A percentile compares a stretch with the other conserved stretches of the same genome.
These are phyloP conservation scores for Atrichornis clamosus DNA, from an alignment of 2,113 vertebrate species.

Conservation along the genomic window DNA sequence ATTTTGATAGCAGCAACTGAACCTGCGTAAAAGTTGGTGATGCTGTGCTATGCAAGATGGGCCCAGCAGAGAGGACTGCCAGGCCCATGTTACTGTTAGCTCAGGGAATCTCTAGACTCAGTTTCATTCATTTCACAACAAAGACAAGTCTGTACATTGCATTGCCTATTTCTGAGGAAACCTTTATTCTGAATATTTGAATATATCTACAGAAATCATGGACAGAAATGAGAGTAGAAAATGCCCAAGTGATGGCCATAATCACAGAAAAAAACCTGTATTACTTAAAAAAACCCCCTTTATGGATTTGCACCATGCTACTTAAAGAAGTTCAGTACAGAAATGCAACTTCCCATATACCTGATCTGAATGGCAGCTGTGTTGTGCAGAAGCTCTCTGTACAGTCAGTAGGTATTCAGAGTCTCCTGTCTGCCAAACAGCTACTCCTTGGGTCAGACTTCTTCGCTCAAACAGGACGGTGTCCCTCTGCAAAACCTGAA, in stretches of 20 bases:
- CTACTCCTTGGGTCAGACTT: background rate
- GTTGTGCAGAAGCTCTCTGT: background rate
- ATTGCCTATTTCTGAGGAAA: background rate
- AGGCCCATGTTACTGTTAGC: background rate
- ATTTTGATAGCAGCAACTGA: background rate
- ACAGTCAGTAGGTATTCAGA: background rate
- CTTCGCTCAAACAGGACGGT: background rate
- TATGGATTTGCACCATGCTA: background rate
- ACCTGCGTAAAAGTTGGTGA: background rate
- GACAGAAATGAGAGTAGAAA: background rate
- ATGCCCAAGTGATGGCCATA: background rate
- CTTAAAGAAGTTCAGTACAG: background rate
- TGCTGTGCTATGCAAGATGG: background rate
- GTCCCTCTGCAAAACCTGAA: background rate
- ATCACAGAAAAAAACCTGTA: background rate
- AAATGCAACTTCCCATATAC: background rate
- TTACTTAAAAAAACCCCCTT: background rate
- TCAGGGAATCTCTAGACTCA: background rate
- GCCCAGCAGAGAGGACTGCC: background rate
- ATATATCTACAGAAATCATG: background rate
- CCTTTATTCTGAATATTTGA: background rate
- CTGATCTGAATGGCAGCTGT: background rate
- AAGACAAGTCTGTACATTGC: background rate
- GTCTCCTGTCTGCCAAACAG: background rate
- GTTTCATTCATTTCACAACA: background rate